These are phyloP conservation scores for Timema podura DNA, from an alignment of 2,888 invertebrate species.

Conservation along the genomic window DNA sequence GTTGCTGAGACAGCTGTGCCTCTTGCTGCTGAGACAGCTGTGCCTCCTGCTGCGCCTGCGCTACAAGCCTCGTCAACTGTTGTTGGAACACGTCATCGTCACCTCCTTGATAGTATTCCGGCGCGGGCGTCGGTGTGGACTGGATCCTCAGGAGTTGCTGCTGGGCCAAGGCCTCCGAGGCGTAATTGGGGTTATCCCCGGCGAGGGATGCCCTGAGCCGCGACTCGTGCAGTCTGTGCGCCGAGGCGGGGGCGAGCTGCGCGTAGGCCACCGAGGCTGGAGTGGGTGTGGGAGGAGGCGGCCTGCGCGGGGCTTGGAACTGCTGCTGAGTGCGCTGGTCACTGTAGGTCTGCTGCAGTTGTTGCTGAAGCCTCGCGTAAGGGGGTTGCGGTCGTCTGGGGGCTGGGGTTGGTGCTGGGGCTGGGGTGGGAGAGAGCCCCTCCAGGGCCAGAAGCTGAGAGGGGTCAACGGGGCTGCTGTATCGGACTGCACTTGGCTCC, in stretches of 20 bases:
- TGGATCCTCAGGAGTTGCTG: background rate
- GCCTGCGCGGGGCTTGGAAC: conserved; percentile 17
- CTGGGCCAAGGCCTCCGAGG: conserved; percentile 4
- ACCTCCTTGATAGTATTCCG: background rate
- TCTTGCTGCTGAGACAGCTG: conserved; percentile 12
- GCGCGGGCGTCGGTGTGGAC: background rate
- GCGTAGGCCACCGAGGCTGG: background rate
- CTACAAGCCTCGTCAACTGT: conserved; percentile 19
- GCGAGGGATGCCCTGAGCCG: conserved; percentile 28
- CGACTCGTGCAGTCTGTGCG: conserved; percentile 25
- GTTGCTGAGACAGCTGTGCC: conserved; percentile 11
- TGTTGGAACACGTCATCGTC: conserved; percentile 20
- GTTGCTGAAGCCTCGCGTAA: conserved; percentile 22
- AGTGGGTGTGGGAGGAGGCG: conserved; percentile 10
- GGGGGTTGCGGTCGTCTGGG: conserved; percentile 17
- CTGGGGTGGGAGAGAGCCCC: background rate
- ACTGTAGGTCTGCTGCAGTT: conserved; percentile 25
- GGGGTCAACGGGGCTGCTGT: conserved; percentile 19
- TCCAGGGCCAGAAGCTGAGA: conserved; percentile 15
- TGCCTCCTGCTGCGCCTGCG: conserved; percentile 9
- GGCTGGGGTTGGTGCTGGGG: conserved; percentile 4
- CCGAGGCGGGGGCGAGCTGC: conserved; percentile 16
- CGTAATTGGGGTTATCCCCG: conserved; percentile 24
- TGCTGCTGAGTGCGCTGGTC: conserved; percentile 22
- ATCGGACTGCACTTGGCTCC: conserved; percentile 15